These are phyloP conservation scores for Craterocephalus amniculus DNA, from an alignment of 2,797 vertebrate genomes.

Conservation along the genomic window DNA sequence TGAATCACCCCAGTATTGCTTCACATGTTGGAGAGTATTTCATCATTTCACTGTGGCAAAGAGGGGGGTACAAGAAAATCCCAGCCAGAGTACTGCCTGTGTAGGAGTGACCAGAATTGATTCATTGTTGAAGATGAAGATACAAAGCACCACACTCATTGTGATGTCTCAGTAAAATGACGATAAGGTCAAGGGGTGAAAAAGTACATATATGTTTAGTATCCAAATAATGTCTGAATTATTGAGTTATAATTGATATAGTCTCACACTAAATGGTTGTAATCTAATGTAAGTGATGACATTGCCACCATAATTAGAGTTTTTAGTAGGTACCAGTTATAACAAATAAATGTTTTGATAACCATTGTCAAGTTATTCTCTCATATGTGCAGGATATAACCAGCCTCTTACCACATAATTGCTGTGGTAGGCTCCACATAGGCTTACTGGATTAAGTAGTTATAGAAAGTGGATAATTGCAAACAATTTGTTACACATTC, in stretches of 20 bases:
- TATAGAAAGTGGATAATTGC: too few relatives aligned
- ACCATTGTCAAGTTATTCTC: background rate
- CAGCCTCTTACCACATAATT: too few relatives aligned
- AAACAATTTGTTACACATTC: background rate
- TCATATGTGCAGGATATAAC: background rate
- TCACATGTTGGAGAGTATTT: constrained; percentile 20
- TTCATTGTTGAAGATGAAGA: constrained; percentile 25
- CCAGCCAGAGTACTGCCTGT: background rate
- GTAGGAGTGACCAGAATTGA: constrained; percentile 25
- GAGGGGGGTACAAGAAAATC: background rate
- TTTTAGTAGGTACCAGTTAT: background rate
- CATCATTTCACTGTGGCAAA: constrained; percentile 5
- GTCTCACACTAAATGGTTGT: background rate
- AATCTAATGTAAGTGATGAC: background rate
- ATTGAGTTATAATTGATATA: background rate
- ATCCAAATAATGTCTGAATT: background rate
- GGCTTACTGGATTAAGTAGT: too few relatives aligned
- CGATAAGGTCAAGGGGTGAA: background rate
- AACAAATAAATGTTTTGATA: background rate
- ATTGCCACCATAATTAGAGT: background rate
- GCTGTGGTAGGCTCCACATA: too few relatives aligned
- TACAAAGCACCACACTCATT: background rate
- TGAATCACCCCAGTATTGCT: constrained; percentile 14
- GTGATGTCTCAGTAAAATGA: background rate
- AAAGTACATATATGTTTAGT: background rate